Evolutionary conservation across 2,888 invertebrate species (phyloP).

Genomic region (Acronicta alni): DNA sequence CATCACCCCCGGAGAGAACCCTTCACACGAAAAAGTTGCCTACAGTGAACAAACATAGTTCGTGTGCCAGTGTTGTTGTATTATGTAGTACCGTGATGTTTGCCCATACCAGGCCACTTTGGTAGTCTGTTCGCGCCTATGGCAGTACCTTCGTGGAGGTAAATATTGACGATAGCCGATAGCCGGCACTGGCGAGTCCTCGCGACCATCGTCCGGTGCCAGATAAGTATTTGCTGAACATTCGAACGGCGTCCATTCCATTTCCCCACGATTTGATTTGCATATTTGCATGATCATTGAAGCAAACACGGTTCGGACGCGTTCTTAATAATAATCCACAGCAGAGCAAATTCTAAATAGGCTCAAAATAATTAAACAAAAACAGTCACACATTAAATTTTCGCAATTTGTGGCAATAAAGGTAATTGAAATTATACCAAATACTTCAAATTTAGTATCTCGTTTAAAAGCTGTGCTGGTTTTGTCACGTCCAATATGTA

Average conservation of each 20-base stretch:
- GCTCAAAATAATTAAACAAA: slow-evolving; percentile 1
- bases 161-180: slow-evolving; percentile 77
- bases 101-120: slow-evolving; percentile 48
- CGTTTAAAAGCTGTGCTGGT: slow-evolving; percentile 45
- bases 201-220: slow-evolving; percentile 58
- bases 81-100: slow-evolving; percentile 70
- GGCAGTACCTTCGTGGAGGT: slow-evolving; percentile 75
- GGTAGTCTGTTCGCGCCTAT: slow-evolving; percentile 71
- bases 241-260: slow-evolving; percentile 56
- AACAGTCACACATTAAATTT: slow-evolving; percentile 8
- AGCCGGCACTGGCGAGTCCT: slow-evolving; percentile 53
- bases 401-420: slow-evolving; percentile 41
- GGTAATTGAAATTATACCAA: slow-evolving; percentile 53
- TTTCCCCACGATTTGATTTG: slow-evolving; percentile 59
- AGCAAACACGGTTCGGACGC: slow-evolving; percentile 37
- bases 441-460: slow-evolving; percentile 49
- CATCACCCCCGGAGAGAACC: slow-evolving; percentile 50
- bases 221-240: slow-evolving; percentile 63
- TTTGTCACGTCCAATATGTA: slow-evolving; percentile 51
- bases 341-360: slow-evolving; percentile 21
- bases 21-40: slow-evolving; percentile 67
- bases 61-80: slow-evolving; percentile 61
- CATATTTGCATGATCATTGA: slow-evolving; percentile 64
- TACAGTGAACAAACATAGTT: slow-evolving; percentile 61
- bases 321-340: slow-evolving; percentile 29